A percentile compares a stretch with the other conserved stretches of the same genome.
These are phyloP conservation scores for Limnodromus scolopaceus DNA, from an alignment of 2,797 vertebrate genomes.

Conservation along the genomic window DNA sequence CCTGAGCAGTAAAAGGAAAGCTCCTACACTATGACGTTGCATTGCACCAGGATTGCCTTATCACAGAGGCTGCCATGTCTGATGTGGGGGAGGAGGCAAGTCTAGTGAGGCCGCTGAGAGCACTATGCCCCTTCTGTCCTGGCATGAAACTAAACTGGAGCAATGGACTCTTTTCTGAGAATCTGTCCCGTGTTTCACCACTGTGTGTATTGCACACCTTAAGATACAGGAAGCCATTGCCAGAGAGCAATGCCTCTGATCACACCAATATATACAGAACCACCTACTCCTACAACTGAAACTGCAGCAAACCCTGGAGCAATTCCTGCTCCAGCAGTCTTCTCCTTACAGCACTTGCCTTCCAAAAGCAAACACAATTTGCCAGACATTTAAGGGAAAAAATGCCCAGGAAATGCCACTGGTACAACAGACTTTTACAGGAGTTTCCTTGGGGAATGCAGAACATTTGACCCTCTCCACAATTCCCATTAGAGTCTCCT, in stretches of 20 bases:
- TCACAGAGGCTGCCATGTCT: neutral
- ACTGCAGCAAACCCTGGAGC: neutral
- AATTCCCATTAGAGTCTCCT: neutral
- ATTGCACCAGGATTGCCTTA: neutral
- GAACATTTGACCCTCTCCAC: neutral
- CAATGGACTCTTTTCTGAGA: neutral
- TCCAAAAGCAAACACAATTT: neutral
- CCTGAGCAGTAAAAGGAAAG: neutral
- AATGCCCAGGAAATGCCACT: neutral
- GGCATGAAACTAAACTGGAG: neutral
- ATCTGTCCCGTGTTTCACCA: neutral
- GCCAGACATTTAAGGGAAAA: neutral
- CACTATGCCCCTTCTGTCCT: neutral
- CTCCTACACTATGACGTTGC: fast-evolving
- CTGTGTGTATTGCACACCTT: neutral
- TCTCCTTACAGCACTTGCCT: neutral
- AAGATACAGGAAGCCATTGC: neutral
- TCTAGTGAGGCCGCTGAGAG: neutral
- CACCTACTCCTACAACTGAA: neutral
- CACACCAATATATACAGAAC: neutral
- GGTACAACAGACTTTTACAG: neutral
- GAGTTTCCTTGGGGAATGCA: neutral
- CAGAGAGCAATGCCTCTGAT: neutral
- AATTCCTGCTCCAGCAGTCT: neutral
- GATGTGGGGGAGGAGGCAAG: neutral